phyloP scores from a whole-genome alignment of 2,797 vertebrate species.

The Schizopygopsis pylzovi region DNA sequence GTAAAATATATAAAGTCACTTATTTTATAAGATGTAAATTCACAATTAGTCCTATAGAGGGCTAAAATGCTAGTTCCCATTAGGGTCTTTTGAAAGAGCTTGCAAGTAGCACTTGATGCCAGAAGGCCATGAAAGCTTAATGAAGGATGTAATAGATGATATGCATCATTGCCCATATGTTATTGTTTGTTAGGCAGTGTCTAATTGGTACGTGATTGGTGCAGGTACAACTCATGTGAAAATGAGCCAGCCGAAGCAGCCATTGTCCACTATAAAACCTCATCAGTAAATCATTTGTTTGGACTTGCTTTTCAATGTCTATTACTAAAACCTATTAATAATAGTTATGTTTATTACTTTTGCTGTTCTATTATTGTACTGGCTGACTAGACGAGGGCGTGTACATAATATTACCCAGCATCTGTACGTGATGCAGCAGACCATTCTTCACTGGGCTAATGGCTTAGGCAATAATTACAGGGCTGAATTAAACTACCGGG shows the following conservation, averaged over 20 bases:
- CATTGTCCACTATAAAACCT: constrained; percentile 8
- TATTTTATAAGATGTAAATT: too few relatives aligned
- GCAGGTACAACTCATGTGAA: constrained; percentile 4
- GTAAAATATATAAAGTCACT: too few relatives aligned
- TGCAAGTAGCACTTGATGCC: constrained; percentile 37
- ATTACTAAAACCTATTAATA: constrained; percentile 19
- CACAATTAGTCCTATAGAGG: too few relatives aligned
- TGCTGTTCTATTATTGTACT: constrained; percentile 3
- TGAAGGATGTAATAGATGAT: constrained; percentile 42
- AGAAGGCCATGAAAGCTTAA: constrained; percentile 31
- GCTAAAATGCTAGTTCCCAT: background rate
- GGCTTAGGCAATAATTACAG: constrained; percentile 69
- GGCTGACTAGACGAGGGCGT: background rate
- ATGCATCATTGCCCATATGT: constrained; percentile 45
- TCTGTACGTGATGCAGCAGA: constrained; percentile 63
- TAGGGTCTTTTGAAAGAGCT: background rate
- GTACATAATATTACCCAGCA: constrained; percentile 16
- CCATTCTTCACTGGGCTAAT: constrained; percentile 58
- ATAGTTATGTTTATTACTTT: constrained; percentile 25
- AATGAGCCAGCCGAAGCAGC: background rate
- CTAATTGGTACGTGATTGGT: constrained; percentile 27
- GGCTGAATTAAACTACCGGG: constrained; percentile 61
- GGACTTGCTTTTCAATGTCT: background rate
- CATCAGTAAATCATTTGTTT: constrained; percentile 3
- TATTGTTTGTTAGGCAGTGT: constrained; percentile 43